Evolutionary conservation across 2,888 invertebrate species (phyloP).

Genomic region (Rhagonycha fulva): DNA sequence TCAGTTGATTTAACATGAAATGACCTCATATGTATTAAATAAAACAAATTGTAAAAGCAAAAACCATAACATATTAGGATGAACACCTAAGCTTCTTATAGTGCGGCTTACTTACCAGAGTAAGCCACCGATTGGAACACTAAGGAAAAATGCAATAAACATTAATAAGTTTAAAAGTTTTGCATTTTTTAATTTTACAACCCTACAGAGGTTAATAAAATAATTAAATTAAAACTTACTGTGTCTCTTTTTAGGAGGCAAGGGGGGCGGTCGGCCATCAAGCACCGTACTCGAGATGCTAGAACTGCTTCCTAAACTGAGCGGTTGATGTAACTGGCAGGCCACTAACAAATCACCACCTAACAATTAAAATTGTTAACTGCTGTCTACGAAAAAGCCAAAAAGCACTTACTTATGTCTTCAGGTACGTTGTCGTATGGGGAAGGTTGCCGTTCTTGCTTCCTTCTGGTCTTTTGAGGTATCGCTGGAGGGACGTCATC

Average conservation of each 20-base stretch:
- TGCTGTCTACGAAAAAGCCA: neutral
- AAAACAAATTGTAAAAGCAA: constrained; percentile 5
- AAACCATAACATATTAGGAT: neutral
- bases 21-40: neutral
- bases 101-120: constrained; percentile 83
- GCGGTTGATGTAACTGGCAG: constrained; percentile 54
- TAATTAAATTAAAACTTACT: constrained; percentile 70
- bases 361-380: constrained; percentile 20
- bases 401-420: constrained; percentile 34
- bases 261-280: constrained; percentile 79
- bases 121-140: constrained; percentile 96
- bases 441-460: constrained; percentile 65
- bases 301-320: constrained; percentile 45
- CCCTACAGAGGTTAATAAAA: constrained; percentile 3
- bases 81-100: constrained; percentile 10
- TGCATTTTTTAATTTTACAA: neutral
- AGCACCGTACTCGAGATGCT: constrained; percentile 43
- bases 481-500: constrained; percentile 61
- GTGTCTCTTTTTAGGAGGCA: constrained; percentile 92
- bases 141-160: constrained; percentile 56
- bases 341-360: constrained; percentile 51
- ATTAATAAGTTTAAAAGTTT: constrained; percentile 51
- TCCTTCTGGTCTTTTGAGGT: constrained; percentile 64
- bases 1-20: too few species aligned
- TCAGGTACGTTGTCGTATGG: constrained; percentile 72